Evolutionary conservation across 2,797 vertebrate species (phyloP).

Genomic region (Gobionotothen gibberifrons): DNA sequence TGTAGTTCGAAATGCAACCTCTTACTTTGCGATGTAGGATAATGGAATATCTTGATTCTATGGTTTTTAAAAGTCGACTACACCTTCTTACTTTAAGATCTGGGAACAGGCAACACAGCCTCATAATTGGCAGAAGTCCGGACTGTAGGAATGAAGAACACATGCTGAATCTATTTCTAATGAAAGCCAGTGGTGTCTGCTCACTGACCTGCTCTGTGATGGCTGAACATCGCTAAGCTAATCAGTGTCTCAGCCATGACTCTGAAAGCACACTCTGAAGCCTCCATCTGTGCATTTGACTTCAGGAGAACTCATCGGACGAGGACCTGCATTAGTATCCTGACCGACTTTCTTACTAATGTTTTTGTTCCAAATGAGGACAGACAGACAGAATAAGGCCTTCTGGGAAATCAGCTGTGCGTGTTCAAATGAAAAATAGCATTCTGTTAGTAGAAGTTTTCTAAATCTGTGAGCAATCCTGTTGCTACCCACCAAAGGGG

Average conservation of each 20-base stretch:
- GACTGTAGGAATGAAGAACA: conserved; percentile 22
- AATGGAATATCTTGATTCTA: conserved; percentile 1
- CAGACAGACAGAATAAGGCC: conserved; percentile 59
- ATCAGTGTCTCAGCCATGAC: conserved; percentile 43
- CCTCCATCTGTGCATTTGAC: conserved; percentile 38
- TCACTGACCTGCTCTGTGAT: conserved; percentile 28
- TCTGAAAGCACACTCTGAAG: conserved; percentile 9
- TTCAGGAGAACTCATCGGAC: conserved; percentile 27
- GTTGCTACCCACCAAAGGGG: conserved; percentile 9
- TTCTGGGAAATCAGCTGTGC: conserved; percentile 65
- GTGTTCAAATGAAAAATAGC: conserved; percentile 52
- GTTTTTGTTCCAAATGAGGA: conserved; percentile 47
- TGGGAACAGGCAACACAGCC: conserved; percentile 2
- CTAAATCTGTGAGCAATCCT: conserved; percentile 41
- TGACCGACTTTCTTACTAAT: conserved; percentile 49
- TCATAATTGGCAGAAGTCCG: conserved; percentile 14
- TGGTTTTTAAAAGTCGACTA: background rate
- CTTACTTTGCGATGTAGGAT: background rate
- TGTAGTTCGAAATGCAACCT: conserved; percentile 19
- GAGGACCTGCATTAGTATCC: conserved; percentile 35
- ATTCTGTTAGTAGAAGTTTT: conserved; percentile 42
- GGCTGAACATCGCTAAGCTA: conserved; percentile 22
- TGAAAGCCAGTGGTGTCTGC: conserved; percentile 27
- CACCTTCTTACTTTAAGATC: background rate
- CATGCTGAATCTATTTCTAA: conserved; percentile 31